Evolutionary conservation across 2,797 vertebrate genomes (phyloP).

Genomic region (Mallotus villosus): DNA sequence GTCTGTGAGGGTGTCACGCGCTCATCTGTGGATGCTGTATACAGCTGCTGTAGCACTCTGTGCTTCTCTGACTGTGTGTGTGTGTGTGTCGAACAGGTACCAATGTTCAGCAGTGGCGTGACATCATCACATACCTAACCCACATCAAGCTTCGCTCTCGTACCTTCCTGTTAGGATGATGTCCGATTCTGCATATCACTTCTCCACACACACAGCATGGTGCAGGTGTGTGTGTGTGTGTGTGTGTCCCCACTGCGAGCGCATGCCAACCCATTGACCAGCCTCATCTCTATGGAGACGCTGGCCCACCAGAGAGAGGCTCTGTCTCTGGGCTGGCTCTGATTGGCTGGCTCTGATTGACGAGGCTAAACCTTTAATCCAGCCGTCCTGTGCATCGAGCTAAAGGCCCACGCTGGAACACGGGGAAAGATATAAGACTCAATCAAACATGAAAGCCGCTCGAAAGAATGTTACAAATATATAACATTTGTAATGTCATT

Average conservation of each 20-base stretch:
- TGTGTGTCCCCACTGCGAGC: conserved; percentile 29
- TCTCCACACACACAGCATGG: conserved; percentile 29
- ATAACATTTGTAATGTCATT: conserved; percentile 52
- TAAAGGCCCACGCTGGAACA: conserved; percentile 27
- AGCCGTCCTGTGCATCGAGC: conserved; percentile 55
- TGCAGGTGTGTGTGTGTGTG: conserved; percentile 31
- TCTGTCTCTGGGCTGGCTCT: no score
- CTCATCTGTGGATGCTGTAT: background rate
- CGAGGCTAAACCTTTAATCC: conserved; percentile 67
- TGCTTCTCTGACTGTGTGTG: no score
- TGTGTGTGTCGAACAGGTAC: no score
- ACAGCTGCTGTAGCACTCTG: background rate
- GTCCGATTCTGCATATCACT: no score
- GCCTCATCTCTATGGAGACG: conserved; percentile 51
- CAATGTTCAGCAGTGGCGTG: no score
- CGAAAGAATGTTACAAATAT: conserved; percentile 43
- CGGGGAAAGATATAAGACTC: conserved; percentile 44
- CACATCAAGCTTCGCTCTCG: no score
- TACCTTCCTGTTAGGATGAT: no score
- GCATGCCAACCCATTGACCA: background rate
- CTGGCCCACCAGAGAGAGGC: conserved; percentile 36
- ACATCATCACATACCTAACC: no score
- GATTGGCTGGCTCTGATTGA: conserved; percentile 61
- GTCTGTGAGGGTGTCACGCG: conserved; percentile 8
- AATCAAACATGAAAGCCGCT: conserved; percentile 50